Conservation (phyloP, 1,140 invertebrate species). For the Wasmannia auropunctata region DNA sequence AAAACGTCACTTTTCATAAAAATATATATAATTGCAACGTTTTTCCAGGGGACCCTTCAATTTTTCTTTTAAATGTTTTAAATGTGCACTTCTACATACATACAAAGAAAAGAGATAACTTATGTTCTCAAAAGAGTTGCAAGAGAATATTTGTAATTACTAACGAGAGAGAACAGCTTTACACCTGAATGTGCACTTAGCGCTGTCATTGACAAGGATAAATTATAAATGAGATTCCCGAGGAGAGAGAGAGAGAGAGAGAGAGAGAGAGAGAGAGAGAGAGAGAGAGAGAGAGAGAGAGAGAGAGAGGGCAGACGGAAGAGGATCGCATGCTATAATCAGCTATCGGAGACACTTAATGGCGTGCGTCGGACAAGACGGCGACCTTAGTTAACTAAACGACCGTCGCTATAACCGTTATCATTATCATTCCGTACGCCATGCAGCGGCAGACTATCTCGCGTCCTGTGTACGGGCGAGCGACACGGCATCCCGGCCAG, state of each 20-base stretch:
- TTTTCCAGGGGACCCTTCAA: too few relatives aligned
- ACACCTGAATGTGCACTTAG: not conserved
- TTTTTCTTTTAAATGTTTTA: too few relatives aligned
- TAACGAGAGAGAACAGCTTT: not conserved
- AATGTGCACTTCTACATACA: too few relatives aligned
- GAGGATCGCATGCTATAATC: conserved; percentile 51
- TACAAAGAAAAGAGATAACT: not conserved
- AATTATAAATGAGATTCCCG: not conserved
- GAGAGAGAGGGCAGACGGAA: not conserved
- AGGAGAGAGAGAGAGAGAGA: too few relatives aligned
- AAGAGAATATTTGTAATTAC: not conserved
- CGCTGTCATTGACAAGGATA: not conserved
- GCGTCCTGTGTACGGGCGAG: conserved; percentile 14
- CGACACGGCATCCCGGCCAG: conserved; percentile 59
- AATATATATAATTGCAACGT: too few relatives aligned
- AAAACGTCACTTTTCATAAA: too few relatives aligned
- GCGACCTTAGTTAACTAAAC: conserved; percentile 67
- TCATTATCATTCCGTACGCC: conserved; percentile 68
- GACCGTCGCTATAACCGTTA: conserved; percentile 69
- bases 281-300: too few relatives aligned
- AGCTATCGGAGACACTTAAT: conserved; percentile 63
- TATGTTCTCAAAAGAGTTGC: not conserved
- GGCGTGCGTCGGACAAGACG: conserved; percentile 66
- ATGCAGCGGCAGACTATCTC: conserved; percentile 64
- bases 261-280: too few relatives aligned